Percentiles rank a stretch among this genome's conserved stretches.
These are phyloP conservation scores for Coendou prehensilis DNA, from an alignment of 2,797 vertebrate species.

Conservation along the genomic window DNA sequence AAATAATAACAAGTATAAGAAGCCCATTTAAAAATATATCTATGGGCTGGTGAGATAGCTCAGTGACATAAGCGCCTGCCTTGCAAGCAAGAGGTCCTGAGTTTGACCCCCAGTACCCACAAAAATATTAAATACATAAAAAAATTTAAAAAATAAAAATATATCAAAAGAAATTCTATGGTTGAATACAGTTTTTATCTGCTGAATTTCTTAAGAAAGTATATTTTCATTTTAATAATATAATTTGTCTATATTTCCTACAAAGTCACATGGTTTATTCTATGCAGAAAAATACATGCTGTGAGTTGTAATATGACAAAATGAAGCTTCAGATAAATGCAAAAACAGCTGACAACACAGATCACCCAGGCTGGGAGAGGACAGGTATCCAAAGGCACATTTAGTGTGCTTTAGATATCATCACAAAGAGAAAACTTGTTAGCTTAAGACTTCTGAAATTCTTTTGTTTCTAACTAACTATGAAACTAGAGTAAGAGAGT, in stretches of 20 bases:
- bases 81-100: no score
- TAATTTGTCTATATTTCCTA: neutral
- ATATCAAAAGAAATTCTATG: no score
- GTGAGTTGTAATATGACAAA: neutral
- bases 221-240: neutral
- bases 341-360: neutral
- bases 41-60: no score
- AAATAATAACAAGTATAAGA: neutral
- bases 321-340: neutral
- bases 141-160: neutral
- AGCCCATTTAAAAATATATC: neutral
- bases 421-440: neutral
- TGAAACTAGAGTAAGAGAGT: neutral
- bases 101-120: no score
- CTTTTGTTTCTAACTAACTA: neutral
- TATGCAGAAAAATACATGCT: neutral
- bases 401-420: neutral
- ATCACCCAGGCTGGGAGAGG: neutral
- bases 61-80: no score
- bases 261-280: neutral
- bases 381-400: fast-evolving
- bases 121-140: no score
- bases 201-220: neutral
- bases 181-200: neutral
- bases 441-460: neutral